Percentiles rank a stretch among this genome's conserved stretches.
These are phyloP conservation scores for Rhadina sibilatrix DNA, from an alignment of 2,113 vertebrate species.

Conservation along the genomic window DNA sequence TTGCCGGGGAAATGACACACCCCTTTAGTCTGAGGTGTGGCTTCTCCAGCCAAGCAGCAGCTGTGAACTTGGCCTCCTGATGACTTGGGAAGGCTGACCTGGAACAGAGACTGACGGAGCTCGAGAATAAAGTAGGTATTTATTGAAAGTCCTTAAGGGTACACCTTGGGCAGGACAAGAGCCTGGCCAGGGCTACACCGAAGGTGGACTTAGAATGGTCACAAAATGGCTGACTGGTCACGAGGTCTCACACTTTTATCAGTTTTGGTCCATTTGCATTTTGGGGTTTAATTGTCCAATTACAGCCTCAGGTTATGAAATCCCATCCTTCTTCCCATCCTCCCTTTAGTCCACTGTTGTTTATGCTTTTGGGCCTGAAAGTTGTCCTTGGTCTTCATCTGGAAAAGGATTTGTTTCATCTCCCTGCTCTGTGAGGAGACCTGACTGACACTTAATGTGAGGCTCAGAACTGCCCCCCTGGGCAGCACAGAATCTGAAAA, in stretches of 20 bases:
- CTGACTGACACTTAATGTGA: neutral
- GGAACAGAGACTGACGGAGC: neutral
- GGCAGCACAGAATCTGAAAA: neutral
- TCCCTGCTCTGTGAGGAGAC: neutral
- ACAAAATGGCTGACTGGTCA: rapidly evolving
- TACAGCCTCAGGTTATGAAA: neutral
- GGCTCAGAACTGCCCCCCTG: neutral
- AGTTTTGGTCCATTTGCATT: neutral
- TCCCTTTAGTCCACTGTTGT: neutral
- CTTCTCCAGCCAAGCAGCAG: neutral
- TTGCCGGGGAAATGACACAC: neutral
- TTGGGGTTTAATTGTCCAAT: neutral
- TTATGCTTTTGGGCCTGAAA: neutral
- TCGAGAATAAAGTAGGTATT: neutral
- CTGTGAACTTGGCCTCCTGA: neutral
- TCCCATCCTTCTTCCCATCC: neutral
- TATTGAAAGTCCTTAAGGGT: neutral
- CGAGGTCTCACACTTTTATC: neutral
- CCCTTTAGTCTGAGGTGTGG: neutral
- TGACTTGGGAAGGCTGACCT: neutral
- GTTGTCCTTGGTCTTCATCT: neutral
- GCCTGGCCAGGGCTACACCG: neutral
- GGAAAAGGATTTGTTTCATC: neutral
- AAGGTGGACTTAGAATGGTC: neutral
- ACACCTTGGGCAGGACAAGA: neutral